Conservation (phyloP, 2,888 invertebrate species). For the Melinopterus prodromus region DNA sequence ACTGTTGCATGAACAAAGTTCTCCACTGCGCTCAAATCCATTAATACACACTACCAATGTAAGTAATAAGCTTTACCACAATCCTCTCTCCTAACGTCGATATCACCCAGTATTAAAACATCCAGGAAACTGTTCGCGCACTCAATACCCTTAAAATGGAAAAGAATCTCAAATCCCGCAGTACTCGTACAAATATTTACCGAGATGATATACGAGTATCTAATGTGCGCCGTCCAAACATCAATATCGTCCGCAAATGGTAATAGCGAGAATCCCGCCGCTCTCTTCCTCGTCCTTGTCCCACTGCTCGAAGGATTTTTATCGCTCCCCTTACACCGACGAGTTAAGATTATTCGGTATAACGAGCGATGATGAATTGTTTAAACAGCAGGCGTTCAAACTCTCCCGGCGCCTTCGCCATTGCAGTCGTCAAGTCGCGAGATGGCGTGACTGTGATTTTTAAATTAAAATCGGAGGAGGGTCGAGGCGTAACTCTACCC, state of each 20-base stretch:
- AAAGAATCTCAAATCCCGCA: neutral
- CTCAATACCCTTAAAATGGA: neutral
- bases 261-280: neutral
- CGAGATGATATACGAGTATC: neutral
- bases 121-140: neutral
- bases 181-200: neutral
- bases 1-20: neutral
- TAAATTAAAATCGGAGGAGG: neutral
- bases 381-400: neutral
- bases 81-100: too few relatives aligned
- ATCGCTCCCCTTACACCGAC: neutral
- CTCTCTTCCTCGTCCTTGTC: neutral
- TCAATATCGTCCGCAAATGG: neutral
- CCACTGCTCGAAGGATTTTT: neutral
- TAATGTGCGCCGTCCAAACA: neutral
- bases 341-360: neutral
- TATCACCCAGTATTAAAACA: neutral
- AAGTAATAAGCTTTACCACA: neutral
- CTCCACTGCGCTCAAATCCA: neutral
- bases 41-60: neutral
- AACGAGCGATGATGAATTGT: slow-evolving; percentile 4
- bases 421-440: neutral
- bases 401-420: neutral
- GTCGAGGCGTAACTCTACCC: neutral
- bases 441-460: neutral